Conservation (phyloP, 2,113 vertebrate species). For the Chitala chitala region DNA sequence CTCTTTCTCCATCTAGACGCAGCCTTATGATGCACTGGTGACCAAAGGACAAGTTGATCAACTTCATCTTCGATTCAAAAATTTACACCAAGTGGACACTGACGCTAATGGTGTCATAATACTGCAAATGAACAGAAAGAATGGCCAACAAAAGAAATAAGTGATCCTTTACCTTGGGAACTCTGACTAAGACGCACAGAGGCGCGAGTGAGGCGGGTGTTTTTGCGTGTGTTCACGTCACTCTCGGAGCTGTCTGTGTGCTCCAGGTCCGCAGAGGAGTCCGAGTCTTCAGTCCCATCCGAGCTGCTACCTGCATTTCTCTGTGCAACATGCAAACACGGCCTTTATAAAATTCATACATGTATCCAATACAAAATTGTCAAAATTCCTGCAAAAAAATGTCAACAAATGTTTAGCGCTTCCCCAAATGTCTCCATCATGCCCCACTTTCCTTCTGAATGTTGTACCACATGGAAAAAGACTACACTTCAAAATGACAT, state of each 20-base stretch:
- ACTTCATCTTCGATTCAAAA: too few species aligned
- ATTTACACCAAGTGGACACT: too few species aligned
- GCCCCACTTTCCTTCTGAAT: too few species aligned
- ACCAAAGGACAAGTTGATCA: too few species aligned
- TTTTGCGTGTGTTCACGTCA: constrained; percentile 76
- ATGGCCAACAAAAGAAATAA: not conserved
- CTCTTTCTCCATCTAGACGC: too few species aligned
- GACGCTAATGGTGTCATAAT: not conserved
- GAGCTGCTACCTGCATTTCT: constrained; percentile 93
- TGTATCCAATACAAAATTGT: not conserved
- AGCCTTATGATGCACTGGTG: too few species aligned
- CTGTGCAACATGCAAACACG: constrained; percentile 49
- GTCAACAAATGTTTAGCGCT: too few species aligned
- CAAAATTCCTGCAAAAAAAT: too few species aligned
- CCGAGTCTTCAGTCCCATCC: constrained; percentile 94
- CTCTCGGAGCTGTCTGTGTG: constrained; percentile 96
- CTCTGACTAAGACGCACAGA: constrained; percentile 92
- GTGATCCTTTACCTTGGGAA: constrained; percentile 91
- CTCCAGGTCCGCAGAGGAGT: constrained; percentile 92
- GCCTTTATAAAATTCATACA: not conserved
- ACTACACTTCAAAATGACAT: too few species aligned
- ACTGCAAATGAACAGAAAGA: not conserved
- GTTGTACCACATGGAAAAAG: too few species aligned
- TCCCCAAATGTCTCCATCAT: too few species aligned
- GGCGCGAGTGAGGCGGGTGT: constrained; percentile 88